Evolutionary conservation across 2,113 vertebrate genomes (phyloP).

Genomic region (Propithecus coquereli): DNA sequence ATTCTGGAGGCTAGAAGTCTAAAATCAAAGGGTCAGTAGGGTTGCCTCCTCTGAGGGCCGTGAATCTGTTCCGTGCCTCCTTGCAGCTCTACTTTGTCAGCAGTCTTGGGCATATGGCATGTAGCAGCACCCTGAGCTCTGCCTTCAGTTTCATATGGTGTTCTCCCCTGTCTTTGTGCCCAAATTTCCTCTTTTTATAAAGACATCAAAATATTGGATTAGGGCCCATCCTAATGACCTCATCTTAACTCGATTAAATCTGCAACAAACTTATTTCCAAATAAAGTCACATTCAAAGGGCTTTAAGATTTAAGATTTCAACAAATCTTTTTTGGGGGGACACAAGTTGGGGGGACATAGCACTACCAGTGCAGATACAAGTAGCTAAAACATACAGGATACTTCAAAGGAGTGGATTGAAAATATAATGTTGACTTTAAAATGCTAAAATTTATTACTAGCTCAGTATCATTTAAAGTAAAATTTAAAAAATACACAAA

Average conservation of each 20-base stretch:
- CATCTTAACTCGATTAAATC: not conserved
- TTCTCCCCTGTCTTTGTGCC: not conserved
- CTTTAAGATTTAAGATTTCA: not conserved
- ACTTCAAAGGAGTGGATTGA: not conserved
- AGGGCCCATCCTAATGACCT: not conserved
- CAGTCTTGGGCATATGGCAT: not conserved
- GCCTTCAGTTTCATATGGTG: not conserved
- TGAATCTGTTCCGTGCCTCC: no score
- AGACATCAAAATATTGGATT: not conserved
- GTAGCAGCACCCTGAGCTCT: no score
- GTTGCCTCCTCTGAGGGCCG: not conserved
- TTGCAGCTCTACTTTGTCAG: not conserved
- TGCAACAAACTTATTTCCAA: not conserved
- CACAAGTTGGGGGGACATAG: no score
- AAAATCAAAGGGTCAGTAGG: no score
- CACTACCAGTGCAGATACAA: not conserved
- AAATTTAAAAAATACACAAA: not conserved
- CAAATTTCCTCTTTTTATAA: not conserved
- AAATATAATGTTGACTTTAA: not conserved
- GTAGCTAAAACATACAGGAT: not conserved
- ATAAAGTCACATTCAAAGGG: not conserved
- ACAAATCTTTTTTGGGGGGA: not conserved
- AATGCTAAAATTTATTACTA: not conserved
- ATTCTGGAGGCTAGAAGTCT: not conserved
- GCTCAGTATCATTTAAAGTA: not conserved